Percentiles rank a stretch among this genome's conserved stretches.
Evolutionary conservation across 2,113 vertebrate species (phyloP).

Genomic region (Cyphomyrus plagiostoma): DNA sequence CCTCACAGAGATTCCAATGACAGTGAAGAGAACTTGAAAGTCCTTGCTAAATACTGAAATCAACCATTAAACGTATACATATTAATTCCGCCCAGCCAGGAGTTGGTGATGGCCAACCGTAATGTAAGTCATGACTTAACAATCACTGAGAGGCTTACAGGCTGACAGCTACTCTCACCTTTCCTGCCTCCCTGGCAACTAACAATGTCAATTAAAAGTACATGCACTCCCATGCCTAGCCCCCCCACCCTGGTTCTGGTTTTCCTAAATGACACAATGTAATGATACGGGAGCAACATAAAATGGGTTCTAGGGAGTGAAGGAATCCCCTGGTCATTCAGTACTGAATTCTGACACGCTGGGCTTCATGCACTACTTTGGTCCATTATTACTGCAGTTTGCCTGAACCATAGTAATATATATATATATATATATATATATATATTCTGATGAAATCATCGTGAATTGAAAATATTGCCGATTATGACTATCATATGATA

Average conservation of each 20-base stretch:
- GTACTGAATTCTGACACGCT: neutral
- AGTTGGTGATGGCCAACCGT: neutral
- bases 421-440: neutral
- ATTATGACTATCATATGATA: too few relatives aligned
- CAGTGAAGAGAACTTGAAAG: neutral
- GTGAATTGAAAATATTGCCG: too few relatives aligned
- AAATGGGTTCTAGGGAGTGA: neutral
- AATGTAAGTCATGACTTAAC: neutral
- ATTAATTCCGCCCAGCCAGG: neutral
- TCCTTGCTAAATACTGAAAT: neutral
- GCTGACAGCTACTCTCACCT: neutral
- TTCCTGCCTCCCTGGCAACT: neutral
- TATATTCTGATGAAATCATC: too few relatives aligned
- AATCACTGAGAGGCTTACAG: neutral
- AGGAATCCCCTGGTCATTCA: neutral
- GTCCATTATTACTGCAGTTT: neutral
- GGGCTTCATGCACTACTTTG: neutral
- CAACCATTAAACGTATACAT: neutral
- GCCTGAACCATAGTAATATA: neutral
- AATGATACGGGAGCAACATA: neutral
- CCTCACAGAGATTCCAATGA: neutral
- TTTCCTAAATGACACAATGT: neutral
- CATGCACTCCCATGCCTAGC: neutral
- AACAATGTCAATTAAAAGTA: neutral
- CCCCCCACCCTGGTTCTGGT: neutral